Conservation (phyloP, 2,113 vertebrate genomes). For the Pontoporia blainvillei region DNA sequence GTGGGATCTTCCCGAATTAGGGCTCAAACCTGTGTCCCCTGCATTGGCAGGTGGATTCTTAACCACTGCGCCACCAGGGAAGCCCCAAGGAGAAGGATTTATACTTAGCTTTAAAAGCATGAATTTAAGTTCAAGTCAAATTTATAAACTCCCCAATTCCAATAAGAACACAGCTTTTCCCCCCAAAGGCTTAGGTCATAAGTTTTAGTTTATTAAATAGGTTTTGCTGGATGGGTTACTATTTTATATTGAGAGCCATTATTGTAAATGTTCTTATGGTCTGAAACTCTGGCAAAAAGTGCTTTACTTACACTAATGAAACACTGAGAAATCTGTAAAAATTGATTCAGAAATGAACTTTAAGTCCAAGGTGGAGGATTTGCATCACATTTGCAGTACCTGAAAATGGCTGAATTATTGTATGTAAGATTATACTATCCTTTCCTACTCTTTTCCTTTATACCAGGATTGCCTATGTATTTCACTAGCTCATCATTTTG, state of each 20-base stretch:
- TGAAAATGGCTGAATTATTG: background rate
- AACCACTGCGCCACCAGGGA: too few species aligned
- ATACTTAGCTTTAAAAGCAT: background rate
- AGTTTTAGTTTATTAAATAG: background rate
- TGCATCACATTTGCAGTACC: background rate
- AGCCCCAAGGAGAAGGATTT: background rate
- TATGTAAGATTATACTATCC: background rate
- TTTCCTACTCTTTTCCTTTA: background rate
- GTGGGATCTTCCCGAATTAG: too few species aligned
- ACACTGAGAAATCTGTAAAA: background rate
- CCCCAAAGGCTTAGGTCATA: background rate
- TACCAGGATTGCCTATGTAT: background rate
- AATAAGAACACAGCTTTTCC: background rate
- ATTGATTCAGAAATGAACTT: background rate
- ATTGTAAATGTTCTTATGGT: background rate
- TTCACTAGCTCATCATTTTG: background rate
- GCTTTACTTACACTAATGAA: background rate
- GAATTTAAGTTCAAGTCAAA: conserved; percentile 18
- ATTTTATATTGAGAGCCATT: background rate
- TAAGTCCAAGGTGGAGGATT: background rate
- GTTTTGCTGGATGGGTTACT: background rate
- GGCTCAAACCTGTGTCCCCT: too few species aligned
- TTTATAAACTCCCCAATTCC: background rate
- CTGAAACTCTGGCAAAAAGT: background rate
- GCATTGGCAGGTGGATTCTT: too few species aligned